Base-by-base conservation (phyloP, 23 tunicate genomes). In the Trididemnum miniatum region DNA sequence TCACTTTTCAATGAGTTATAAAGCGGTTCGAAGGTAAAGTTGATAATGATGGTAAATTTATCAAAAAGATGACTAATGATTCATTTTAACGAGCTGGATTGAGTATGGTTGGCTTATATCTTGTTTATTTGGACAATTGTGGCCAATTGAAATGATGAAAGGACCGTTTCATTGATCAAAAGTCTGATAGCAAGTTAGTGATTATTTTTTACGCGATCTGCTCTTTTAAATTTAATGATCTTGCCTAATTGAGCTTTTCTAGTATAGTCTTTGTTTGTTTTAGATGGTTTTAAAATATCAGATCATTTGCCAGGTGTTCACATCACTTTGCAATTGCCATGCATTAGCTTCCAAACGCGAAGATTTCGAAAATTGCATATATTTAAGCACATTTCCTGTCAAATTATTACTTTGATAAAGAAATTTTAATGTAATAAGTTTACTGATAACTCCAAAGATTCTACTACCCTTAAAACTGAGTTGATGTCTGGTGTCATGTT, bases 231-330 rank as follows among this genome's bases (percentile, higher is more conserved):
- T 74, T 50, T 20, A 44, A 77, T 77, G 65, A 77, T 50, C 36
- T 34, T 1, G 65, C 39, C 82, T 74, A 50, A 44, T 77, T 77
- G 65, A 59, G 9, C n/a, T 31, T 50, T 28, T 2, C 5, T 9
- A 26, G 15, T 20, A 51, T 51, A 18, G 22, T 1, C 9, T 26
- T 9, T 77, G 75, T 67, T 67, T 67, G 38, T 67, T 67, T 67
- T 5, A 67, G 75, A 67, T 67, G 12, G 38, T 22, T 4, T 31
- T 32, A 9, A 9, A 32, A 33, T 38, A 67, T 2, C 12, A 24
- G 25, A 12, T 67, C 75, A 62, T 67, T 67, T 67, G 75, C 75
- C 75, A 67, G 75, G 75, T 67, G 75, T 67, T 31, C 15, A 33
- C 15, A 30, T 37, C 38, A 9, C 38, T 2, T 30, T 30, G n/a